A percentile compares a stretch with the other conserved stretches of the same genome.
phyloP scores from a whole-genome alignment of 2,888 invertebrate genomes.

The Lordiphosa fenestrarum region DNA sequence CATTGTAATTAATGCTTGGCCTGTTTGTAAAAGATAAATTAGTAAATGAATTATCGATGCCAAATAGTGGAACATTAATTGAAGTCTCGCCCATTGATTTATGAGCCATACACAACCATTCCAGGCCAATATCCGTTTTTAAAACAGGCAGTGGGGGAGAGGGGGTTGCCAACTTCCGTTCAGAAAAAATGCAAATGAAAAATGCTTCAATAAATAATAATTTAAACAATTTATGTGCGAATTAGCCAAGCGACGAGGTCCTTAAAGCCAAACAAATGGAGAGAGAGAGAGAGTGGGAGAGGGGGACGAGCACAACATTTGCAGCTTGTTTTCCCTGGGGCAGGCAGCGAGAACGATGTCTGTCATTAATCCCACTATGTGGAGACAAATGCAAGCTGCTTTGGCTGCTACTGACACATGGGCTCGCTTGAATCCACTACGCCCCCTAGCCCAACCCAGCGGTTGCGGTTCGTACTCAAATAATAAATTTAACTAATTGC shows the following conservation, averaged over 20 bases:
- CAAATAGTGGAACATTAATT: conserved; percentile 67
- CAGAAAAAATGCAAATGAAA: conserved; percentile 41
- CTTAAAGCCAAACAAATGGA: conserved; percentile 42
- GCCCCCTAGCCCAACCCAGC: neutral
- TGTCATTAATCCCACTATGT: conserved; percentile 68
- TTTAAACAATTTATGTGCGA: conserved; percentile 58
- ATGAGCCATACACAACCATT: conserved; percentile 54
- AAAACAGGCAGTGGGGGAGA: conserved; percentile 20
- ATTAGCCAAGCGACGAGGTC: conserved; percentile 41
- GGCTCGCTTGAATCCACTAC: conserved; percentile 14
- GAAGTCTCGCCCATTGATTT: conserved; percentile 62
- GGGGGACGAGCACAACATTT: conserved; percentile 34
- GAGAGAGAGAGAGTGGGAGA: neutral
- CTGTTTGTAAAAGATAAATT: conserved; percentile 58
- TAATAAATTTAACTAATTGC: conserved; percentile 75
- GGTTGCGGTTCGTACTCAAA: conserved; percentile 61
- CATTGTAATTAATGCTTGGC: conserved; percentile 62
- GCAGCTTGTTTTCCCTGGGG: conserved; percentile 31
- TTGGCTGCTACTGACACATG: conserved; percentile 48
- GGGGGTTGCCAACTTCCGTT: neutral
- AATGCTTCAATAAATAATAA: conserved; percentile 65
- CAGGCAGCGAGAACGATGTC: conserved; percentile 22
- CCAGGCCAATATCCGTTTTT: conserved; percentile 46
- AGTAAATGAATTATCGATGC: conserved; percentile 68
- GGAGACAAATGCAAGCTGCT: conserved; percentile 68